phyloP scores from a whole-genome alignment of 1,140 invertebrate genomes.

The Hylaeus anthracinus region DNA sequence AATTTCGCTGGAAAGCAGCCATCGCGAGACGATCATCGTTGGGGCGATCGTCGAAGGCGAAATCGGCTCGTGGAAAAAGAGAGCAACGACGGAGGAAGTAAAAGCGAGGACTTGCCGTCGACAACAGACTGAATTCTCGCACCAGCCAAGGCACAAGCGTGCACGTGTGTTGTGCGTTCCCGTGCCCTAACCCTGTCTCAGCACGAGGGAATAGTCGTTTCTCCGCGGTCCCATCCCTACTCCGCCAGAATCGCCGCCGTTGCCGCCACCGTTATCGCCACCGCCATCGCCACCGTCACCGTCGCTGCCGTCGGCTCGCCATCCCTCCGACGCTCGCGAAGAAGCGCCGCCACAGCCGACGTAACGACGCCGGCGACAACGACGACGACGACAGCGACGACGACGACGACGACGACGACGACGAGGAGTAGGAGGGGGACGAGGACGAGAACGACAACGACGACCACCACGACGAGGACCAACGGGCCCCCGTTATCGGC shows the following conservation, averaged over 20 bases:
- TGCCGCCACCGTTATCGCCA: conserved; percentile 21
- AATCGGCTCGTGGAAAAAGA: not conserved
- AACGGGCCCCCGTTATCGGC: not conserved
- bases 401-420: conserved; percentile 20
- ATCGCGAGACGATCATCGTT: conserved; percentile 3
- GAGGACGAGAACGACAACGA: conserved; percentile 12
- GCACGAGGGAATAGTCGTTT: conserved; percentile 64
- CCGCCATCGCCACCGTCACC: conserved; percentile 41
- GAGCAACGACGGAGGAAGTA: conserved; percentile 30
- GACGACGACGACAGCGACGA: conserved; percentile 31
- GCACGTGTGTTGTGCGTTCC: conserved; percentile 71
- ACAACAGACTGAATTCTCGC: conserved; percentile 65
- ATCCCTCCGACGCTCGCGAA: conserved; percentile 54
- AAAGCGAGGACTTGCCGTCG: conserved; percentile 48
- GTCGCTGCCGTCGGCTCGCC: conserved; percentile 38
- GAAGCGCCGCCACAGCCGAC: conserved; percentile 51
- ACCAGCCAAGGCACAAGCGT: conserved; percentile 68
- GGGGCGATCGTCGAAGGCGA: conserved; percentile 22
- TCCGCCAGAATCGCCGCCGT: conserved; percentile 34
- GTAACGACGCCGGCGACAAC: conserved; percentile 56
- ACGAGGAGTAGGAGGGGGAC: conserved; percentile 21
- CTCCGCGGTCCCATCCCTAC: conserved; percentile 61
- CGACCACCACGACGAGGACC: conserved; percentile 9
- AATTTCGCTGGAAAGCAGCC: not conserved
- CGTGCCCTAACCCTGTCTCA: conserved; percentile 66